phyloP scores from a whole-genome alignment of 2,888 invertebrate genomes.

The Caenorhabditis plicata region DNA sequence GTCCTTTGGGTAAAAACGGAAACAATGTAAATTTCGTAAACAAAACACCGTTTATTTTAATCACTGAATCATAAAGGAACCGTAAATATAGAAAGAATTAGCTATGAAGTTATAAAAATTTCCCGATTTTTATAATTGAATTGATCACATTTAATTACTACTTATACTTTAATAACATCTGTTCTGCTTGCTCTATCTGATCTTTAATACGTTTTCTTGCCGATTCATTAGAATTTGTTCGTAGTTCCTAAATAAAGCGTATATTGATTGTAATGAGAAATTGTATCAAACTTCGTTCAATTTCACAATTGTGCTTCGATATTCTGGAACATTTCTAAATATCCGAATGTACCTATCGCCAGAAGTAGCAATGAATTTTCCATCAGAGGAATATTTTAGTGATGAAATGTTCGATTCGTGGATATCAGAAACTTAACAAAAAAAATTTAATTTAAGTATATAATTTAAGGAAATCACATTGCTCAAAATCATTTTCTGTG shows the following conservation, averaged over 20 bases:
- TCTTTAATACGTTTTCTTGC: constrained; percentile 30
- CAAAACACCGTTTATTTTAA: too few species aligned
- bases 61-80: too few species aligned
- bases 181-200: constrained; percentile 27
- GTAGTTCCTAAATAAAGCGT: constrained; percentile 17
- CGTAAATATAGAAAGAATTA: too few species aligned
- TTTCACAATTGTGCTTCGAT: constrained; percentile 24
- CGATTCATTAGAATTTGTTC: constrained; percentile 29
- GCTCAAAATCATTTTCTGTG: constrained; percentile 71
- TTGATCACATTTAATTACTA: constrained; percentile 4
- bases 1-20: too few species aligned
- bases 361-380: constrained; percentile 71
- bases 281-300: background rate
- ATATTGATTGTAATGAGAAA: background rate
- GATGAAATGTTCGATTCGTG: constrained; percentile 73
- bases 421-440: constrained; percentile 72
- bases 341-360: constrained; percentile 71
- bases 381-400: constrained; percentile 77
- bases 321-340: constrained; percentile 77
- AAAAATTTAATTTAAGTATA: background rate
- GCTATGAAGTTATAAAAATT: too few species aligned
- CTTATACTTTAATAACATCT: too few species aligned
- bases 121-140: constrained; percentile 1
- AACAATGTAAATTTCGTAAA: too few species aligned
- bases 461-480: constrained; percentile 10